phyloP scores from a whole-genome alignment of 2,113 vertebrate species.

The Stigmatopora argus region DNA sequence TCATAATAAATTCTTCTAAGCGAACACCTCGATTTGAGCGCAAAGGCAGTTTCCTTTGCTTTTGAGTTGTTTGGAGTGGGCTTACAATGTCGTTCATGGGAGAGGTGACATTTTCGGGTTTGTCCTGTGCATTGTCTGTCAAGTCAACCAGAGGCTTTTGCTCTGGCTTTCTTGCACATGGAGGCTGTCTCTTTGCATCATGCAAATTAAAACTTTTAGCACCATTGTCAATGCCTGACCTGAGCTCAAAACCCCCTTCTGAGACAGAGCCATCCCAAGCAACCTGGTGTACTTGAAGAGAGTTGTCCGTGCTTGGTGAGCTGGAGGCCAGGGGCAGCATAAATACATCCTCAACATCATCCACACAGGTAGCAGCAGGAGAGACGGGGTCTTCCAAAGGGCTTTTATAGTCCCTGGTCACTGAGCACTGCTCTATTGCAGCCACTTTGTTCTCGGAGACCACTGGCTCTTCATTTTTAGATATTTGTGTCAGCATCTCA shows the following conservation, averaged over 20 bases:
- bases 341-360: slow-evolving; percentile 56
- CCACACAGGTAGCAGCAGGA: slow-evolving; percentile 58
- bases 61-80: slow-evolving; percentile 38
- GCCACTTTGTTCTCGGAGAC: slow-evolving; percentile 12
- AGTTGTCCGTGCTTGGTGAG: slow-evolving; percentile 52
- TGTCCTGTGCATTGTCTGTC: slow-evolving; percentile 35
- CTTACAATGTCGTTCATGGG: slow-evolving; percentile 45
- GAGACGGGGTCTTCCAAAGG: slow-evolving; percentile 64
- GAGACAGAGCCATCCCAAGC: slow-evolving; percentile 18
- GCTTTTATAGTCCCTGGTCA: slow-evolving; percentile 58
- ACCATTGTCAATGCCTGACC: slow-evolving; percentile 6
- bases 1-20: slow-evolving; percentile 70
- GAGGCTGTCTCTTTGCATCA: slow-evolving; percentile 18
- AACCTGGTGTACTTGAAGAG: slow-evolving; percentile 2
- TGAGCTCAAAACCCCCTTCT: slow-evolving; percentile 16
- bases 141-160: slow-evolving; percentile 35
- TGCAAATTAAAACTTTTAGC: slow-evolving; percentile 24
- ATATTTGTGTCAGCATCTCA: slow-evolving; percentile 51
- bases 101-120: slow-evolving; percentile 17
- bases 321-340: slow-evolving; percentile 59
- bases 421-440: slow-evolving; percentile 30
- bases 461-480: slow-evolving; percentile 41
- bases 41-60: slow-evolving; percentile 58
- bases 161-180: slow-evolving; percentile 2
- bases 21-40: slow-evolving; percentile 62